Evolutionary conservation across 2,113 vertebrate species (phyloP), one percentile per base, ranked within the genome.

Genomic region (Hypomesus transpacificus): DNA sequence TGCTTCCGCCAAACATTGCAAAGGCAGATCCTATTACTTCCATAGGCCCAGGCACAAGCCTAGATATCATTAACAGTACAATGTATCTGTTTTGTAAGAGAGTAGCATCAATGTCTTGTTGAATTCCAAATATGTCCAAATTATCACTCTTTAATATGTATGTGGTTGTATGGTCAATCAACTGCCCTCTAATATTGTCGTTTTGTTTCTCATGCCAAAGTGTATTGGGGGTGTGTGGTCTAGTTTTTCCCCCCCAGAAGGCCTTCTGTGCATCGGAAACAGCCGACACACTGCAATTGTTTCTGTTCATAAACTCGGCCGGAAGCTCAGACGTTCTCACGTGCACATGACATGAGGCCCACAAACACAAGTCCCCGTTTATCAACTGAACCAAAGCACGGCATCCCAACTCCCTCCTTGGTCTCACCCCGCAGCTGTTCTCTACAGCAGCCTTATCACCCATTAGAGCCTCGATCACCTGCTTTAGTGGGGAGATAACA

Each of bases 361-460:
- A 46, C 39, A 9, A 46, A 46, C 39, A 46, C 39, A 46, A 75
- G 71, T 63, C 66, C 66, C 50, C 20, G 18, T 28, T 59, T 22
- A 18, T 71, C 68, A 58, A 60, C 9, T n/a, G 13, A 70, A 66
- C 51, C 75, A 26, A 14, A 24, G 16, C 61, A 39, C 34, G 61
- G 31, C 31, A 64, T 39, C 61, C 53, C 28, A 65, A 61, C 76
- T 77, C 79, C 61, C 16, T 24, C 68, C 59, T 34, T 46, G 9
- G 39, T 74, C 65, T 50, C 50, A 68, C 64, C 4, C 63, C 65
- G 22, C 22, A 78, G 51, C 26, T 4, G 61, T 39, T 39, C 5
- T 31, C 39, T 26, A 24, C 24, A 62, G 24, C 24, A 16, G 13
- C 16, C 21, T 31, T 62, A 62, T 64, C 61, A 64, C 61, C n/a